Evolutionary conservation across 2,113 vertebrate species (phyloP), one percentile per base, ranked within the genome.

Genomic region (Platycercus adscitus): DNA sequence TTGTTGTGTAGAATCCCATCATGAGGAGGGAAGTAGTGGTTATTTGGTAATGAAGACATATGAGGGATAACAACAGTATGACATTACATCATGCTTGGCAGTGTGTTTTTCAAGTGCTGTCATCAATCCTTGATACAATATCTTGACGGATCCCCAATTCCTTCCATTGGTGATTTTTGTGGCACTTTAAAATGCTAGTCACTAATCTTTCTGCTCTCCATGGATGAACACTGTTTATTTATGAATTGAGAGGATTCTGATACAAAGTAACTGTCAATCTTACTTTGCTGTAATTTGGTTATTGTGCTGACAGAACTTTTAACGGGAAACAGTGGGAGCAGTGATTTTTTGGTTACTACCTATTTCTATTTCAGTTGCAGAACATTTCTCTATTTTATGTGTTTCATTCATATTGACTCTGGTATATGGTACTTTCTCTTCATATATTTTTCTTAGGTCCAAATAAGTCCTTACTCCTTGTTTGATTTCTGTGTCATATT

Each of bases 81-180:
- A 12, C 17, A 1, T 33, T 41, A 20, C 18, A 14, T 50, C 0
- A 2, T 79, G 49, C 52, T 70, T 49, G 11, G 19, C 61, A 15
- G 21, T 10, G 26, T 71, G 29, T 25, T 72, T 69, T 73, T 81
- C 71, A 61, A 39, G 37, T 41, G 24, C 7, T 7, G 1, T 24
- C 17, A 21, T 28, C 37, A 69, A 1, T 3, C 6, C 1, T n/a
- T 76, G 52, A 6, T 61, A 3, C 1, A 2, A 0, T 50, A 28
- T 19, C n/a, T 61, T 7, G 53, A 20, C 28, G 41, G n/a, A 43
- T 85, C 28, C 41, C 43, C n/a, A 2, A 10, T 37, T 80, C 47
- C 37, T 86, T 69, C 33, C 19, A 4, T 5, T 50, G 46, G 26
- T 83, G 44, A 16, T 86, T 75, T 91, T 79, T 84, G 41, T 71